Conservation (phyloP, 2,797 vertebrate genomes). For the Spondyliosoma cantharus region DNA sequence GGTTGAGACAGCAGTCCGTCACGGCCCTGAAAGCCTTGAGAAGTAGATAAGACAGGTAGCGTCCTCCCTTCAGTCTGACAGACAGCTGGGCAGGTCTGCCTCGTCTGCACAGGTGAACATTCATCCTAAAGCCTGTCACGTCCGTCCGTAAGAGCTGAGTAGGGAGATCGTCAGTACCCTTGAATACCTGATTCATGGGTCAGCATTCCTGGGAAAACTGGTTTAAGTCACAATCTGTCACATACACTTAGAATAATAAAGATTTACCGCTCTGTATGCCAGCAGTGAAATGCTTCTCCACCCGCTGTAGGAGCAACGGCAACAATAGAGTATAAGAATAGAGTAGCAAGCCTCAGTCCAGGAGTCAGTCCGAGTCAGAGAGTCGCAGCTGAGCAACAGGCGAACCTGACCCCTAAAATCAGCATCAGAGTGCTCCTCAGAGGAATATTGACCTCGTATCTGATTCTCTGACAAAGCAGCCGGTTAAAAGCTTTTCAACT, state of each 20-base stretch:
- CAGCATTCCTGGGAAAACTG: constrained; percentile 54
- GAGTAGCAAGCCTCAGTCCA: neutral
- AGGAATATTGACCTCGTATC: neutral
- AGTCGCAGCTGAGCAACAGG: neutral
- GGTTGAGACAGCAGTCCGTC: constrained; percentile 48
- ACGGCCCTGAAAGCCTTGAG: constrained; percentile 34
- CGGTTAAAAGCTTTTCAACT: neutral
- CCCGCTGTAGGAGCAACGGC: neutral
- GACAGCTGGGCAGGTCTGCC: constrained; percentile 59
- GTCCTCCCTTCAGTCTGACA: constrained; percentile 62
- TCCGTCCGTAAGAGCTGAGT: constrained; percentile 49
- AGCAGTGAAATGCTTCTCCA: constrained; percentile 16
- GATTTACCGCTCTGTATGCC: constrained; percentile 11
- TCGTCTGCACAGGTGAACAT: constrained; percentile 46
- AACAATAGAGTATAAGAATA: neutral
- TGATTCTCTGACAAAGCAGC: neutral
- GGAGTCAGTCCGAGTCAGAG: neutral
- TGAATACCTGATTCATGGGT: constrained; percentile 67
- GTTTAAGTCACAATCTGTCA: constrained; percentile 54
- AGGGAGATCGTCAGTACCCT: constrained; percentile 44
- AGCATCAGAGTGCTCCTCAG: neutral
- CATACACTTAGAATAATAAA: constrained; percentile 41
- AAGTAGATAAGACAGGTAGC: constrained; percentile 60
- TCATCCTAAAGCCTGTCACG: constrained; percentile 59
- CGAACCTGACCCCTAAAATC: neutral